Conservation (phyloP, 2,113 vertebrate species). For the Forbesichthys agassizii region DNA sequence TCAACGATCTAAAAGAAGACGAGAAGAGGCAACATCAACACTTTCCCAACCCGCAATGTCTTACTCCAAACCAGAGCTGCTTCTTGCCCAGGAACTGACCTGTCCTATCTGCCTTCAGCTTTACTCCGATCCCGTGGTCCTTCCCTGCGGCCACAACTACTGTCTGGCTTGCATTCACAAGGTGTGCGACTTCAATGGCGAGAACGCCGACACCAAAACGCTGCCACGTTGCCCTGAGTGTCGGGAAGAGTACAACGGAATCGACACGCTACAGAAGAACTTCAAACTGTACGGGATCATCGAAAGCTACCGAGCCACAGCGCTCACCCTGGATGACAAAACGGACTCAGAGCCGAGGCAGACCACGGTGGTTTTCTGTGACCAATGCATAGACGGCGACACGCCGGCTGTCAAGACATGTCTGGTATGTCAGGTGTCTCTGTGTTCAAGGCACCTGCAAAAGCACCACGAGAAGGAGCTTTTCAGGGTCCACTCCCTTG, state of each 20-base stretch:
- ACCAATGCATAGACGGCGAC: slow-evolving; percentile 67
- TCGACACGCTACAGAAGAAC: slow-evolving; percentile 63
- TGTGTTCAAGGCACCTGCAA: slow-evolving; percentile 77
- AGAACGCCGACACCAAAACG: neutral
- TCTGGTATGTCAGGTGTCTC: slow-evolving; percentile 69
- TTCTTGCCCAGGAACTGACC: slow-evolving; percentile 64
- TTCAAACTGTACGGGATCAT: slow-evolving; percentile 75
- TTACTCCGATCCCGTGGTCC: slow-evolving; percentile 60
- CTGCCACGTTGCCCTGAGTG: slow-evolving; percentile 70
- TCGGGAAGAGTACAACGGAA: slow-evolving; percentile 39
- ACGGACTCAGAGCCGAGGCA: neutral
- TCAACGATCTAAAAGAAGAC: no score
- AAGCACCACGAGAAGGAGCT: slow-evolving; percentile 62
- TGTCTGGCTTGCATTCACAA: slow-evolving; percentile 64
- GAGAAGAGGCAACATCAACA: no score
- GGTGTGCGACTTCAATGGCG: neutral
- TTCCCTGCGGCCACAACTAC: slow-evolving; percentile 78
- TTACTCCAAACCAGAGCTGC: slow-evolving; percentile 43
- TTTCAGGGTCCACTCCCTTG: slow-evolving; percentile 57
- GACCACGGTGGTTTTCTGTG: slow-evolving; percentile 57
- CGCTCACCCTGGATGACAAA: neutral
- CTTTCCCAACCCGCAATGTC: slow-evolving; percentile 45
- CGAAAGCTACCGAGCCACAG: slow-evolving; percentile 45
- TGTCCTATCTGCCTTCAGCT: slow-evolving; percentile 76
- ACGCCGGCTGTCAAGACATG: slow-evolving; percentile 68